Evolutionary conservation across 2,113 vertebrate species (phyloP), one percentile per base, ranked within the genome.

Genomic region (Melanotaenia duboulayi): DNA sequence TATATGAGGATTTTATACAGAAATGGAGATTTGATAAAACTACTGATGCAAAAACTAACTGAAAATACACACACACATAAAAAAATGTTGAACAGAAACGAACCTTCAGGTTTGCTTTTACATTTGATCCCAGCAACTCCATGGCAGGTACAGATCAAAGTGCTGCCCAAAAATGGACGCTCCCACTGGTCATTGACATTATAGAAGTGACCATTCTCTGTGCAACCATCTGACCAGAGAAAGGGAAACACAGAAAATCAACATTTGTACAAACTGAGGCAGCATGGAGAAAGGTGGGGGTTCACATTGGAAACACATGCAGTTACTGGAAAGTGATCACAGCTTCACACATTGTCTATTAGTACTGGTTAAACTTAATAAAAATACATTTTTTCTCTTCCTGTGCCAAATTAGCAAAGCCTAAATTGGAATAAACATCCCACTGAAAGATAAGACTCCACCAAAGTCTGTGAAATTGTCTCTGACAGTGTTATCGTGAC

Each of bases 41-140:
- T 48, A 19, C 7, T 19, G 44, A 2, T 48, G 44, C 42, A 48
- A 48, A 48, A 48, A 14, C 14, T 16, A 3, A 4, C 13, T 1
- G 40, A 16, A 16, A 42, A 42, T 16, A 16, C 6, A 42, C 14
- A 16, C 6, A 42, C 14, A 16, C 14, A 42, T 49, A 20, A 25
- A 25, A 25, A 24, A 0, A 40, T n/a, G 2, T 2, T 1, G 5
- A 4, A 28, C 11, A 22, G 10, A 44, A 50, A 95, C 96, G 92
- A 82, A 99, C 97, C 92, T 80, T 99, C 96, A 17, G 96, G 97
- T 78, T 99, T 98, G 79, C 95, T 97, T 91, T 96, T 97, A 22
- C 98, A 99, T 91, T 95, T 97, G 81, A 98, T 97, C 17, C 96
- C 97, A 71, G 92, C 88, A 3, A 95, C 95, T 70, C 97, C 97